Percentiles rank a stretch among this genome's conserved stretches.
Evolutionary conservation across 2,113 vertebrate genomes (phyloP).

Genomic region (Elephantulus edwardii): DNA sequence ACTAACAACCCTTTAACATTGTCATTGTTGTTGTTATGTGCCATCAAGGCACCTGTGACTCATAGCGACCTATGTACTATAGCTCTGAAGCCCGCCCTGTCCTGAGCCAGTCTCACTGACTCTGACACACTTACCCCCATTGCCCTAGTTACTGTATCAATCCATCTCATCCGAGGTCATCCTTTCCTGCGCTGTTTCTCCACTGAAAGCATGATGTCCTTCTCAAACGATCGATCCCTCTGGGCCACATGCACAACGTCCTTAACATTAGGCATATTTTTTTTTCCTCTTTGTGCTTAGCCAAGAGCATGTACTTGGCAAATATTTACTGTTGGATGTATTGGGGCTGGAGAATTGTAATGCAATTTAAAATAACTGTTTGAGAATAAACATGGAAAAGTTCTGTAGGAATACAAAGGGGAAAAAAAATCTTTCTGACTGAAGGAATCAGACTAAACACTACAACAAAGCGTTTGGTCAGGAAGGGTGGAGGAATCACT

Average conservation of each 20-base stretch:
- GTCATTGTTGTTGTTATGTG: no score
- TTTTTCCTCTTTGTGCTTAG: constrained; percentile 31
- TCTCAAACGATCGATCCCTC: no score
- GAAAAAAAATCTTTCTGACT: constrained; percentile 54
- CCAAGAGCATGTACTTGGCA: constrained; percentile 41
- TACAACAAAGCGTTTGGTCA: neutral
- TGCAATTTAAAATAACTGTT: constrained; percentile 63
- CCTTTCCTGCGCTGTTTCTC: no score
- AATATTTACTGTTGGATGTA: constrained; percentile 65
- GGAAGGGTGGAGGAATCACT: neutral
- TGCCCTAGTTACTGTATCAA: no score
- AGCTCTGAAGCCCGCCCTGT: no score
- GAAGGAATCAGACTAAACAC: neutral
- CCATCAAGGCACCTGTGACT: no score
- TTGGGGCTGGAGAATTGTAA: constrained; percentile 46
- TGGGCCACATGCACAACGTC: no score
- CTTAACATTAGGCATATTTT: constrained; percentile 45
- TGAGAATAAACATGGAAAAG: constrained; percentile 58
- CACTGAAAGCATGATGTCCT: no score
- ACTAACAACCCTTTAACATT: constrained; percentile 39
- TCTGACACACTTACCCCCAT: no score
- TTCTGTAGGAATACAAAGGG: constrained; percentile 42
- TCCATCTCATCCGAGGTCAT: no score
- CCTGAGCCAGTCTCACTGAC: no score
- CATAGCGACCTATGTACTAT: no score